These are phyloP conservation scores for Rhogogaster chlorosoma DNA, from an alignment of 2,888 invertebrate species.

Conservation along the genomic window DNA sequence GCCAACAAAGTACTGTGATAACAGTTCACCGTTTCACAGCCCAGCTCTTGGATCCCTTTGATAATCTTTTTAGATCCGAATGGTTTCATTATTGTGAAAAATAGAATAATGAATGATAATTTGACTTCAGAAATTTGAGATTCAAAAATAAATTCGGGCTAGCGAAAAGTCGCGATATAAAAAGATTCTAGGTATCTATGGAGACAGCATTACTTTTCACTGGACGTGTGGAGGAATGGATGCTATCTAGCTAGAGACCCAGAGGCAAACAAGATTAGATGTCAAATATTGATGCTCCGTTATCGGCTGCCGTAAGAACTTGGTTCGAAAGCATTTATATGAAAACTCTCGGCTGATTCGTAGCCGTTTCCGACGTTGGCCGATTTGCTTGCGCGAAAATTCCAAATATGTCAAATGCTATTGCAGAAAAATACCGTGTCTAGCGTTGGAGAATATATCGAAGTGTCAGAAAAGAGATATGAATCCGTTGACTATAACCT, in stretches of 20 bases:
- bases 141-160: background rate
- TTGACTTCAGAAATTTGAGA: background rate
- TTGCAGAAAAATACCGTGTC: background rate
- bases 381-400: background rate
- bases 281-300: constrained; percentile 31
- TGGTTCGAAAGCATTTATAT: constrained; percentile 13
- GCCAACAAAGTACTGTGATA: constrained; percentile 5
- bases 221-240: background rate
- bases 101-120: background rate
- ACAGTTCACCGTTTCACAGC: background rate
- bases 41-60: background rate
- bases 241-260: background rate
- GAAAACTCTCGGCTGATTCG: constrained; percentile 11
- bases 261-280: constrained; percentile 27
- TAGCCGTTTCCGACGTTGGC: background rate
- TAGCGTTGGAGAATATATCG: constrained; percentile 8
- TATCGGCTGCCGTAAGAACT: background rate
- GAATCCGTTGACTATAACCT: background rate
- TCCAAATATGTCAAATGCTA: constrained; percentile 22
- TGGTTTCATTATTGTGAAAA: background rate
- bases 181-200: background rate
- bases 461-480: constrained; percentile 2
- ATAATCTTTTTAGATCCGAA: background rate
- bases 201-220: background rate
- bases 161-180: background rate